Percentiles rank a stretch among this genome's conserved stretches.
These are phyloP conservation scores for Alethe castanea DNA, from an alignment of 2,113 vertebrate species.

Conservation along the genomic window DNA sequence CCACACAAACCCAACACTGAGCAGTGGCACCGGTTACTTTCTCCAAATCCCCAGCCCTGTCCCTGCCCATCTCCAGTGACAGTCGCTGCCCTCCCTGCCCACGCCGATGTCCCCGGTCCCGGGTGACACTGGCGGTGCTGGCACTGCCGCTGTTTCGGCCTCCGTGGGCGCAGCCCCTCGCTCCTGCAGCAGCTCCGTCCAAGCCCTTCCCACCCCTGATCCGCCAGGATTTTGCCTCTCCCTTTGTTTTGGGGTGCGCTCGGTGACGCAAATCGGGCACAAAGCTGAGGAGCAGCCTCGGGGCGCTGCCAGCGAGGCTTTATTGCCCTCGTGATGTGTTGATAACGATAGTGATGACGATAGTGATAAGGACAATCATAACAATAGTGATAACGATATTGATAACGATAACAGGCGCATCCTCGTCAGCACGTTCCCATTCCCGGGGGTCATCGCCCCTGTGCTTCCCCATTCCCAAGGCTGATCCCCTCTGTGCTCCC, in stretches of 20 bases:
- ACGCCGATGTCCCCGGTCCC: background rate
- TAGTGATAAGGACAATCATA: background rate
- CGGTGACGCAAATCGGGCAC: background rate
- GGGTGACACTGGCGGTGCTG: background rate
- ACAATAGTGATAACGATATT: background rate
- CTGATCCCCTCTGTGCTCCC: too few species aligned
- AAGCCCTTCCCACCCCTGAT: background rate
- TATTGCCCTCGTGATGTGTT: too few species aligned
- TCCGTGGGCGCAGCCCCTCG: fast-evolving
- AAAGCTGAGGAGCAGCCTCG: background rate
- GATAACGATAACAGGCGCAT: background rate
- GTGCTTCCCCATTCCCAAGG: background rate
- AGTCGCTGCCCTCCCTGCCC: background rate
- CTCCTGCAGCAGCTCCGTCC: background rate
- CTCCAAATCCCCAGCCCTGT: background rate
- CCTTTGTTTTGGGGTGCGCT: background rate
- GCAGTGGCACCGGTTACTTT: background rate
- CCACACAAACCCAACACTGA: background rate
- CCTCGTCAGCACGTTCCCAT: background rate
- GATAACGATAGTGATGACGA: background rate
- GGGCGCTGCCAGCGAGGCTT: background rate
- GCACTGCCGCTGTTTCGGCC: background rate
- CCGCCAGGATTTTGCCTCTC: background rate
- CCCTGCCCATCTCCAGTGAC: background rate
- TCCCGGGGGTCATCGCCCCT: too few species aligned